Base-by-base conservation (phyloP, 2,113 vertebrate species). In the Camelus bactrianus region DNA sequence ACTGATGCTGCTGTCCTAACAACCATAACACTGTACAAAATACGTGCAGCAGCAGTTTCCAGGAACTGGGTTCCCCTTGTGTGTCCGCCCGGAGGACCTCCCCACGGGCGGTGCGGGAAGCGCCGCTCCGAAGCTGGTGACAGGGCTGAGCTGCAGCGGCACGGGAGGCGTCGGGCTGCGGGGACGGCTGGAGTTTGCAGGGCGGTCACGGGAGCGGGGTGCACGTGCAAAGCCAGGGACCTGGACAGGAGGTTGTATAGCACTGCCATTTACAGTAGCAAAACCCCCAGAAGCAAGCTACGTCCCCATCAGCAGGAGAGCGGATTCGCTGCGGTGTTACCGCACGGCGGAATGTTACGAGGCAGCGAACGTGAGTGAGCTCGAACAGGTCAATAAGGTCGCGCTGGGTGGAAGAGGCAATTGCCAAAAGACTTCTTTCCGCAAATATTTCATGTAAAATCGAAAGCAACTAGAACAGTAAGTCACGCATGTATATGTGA, bases 21-120 rank as follows among this genome's bases (percentile, higher is more conserved):
- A 73, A 50, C 62, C 30, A 24, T 93, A 67, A 72, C 91, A 73
- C 30, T 72, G 38, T 6, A 48, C 65, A 96, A 86, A 94, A 76
- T 72, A 84, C n/a, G 80, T 73, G 58, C 58, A 54, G 38, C 79
- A 81, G 26, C 28, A 38, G 4, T 81, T 94, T 92, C 90, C 19
- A 84, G 54, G 35, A 87, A 69, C 0, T 81, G 24, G 46, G 4
- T 76, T 67, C 69, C 93, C 32, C 35, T 30, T 52, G 62, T 86
- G 54, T 81, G 46, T 85, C 62, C 76, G 58, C 16, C 10, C 42
- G 35, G 83, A 64, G 14, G 75, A 91, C 32, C 14, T 91, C 67
- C 6, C 32, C 60, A 56, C 35, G 38, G 2, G 12, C 8, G 8
- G 30, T 86, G 4, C 30, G 67, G 65, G 35, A 32, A 42, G 19